Evolutionary conservation across 2,113 vertebrate genomes (phyloP), one percentile per base, ranked within the genome.

Genomic region (Pedionomus torquatus): DNA sequence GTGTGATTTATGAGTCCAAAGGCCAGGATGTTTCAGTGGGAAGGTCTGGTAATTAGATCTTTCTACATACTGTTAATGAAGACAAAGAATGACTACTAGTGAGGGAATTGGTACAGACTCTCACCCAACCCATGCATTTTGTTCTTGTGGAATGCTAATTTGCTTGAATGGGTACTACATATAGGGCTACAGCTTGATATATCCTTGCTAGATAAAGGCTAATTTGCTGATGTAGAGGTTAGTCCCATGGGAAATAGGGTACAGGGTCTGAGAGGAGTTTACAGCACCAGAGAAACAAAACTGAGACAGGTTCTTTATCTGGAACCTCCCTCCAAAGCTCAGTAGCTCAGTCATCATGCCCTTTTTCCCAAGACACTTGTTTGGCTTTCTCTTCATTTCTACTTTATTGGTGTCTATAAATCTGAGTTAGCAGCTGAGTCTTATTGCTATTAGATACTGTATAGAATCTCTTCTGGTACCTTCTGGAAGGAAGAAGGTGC

Each of bases 61-160:
- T 90, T 51, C 31, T 95, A 71, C 86, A 87, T 64, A 43, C 11
- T 69, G 48, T 18, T 88, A 44, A 69, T 85, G 57, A 94, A 84
- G 69, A 82, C 9, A 43, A 48, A 66, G 28, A 43, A 6, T 61
- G 31, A 81, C 46, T 43, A 37, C 18, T 49, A 35, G 33, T 17
- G 14, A 75, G 13, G 18, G 71, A 77, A 51, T 71, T 68, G 76
- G 23, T 68, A 25, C 18, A 46, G 43, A 68, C 43, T 68, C 3
- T 81, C 17, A 82, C 37, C 7, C 48, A 84, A 6, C 2, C n/a
- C 33, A 13, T 28, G 17, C 0, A 2, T 15, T 64, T 43, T 6
- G 20, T 61, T n/a, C 60, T 35, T 48, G 43, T 43, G 35, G 68
- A 78, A 83, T 49, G n/a, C 16, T n/a, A 66, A 30, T 16, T 11